Base-by-base conservation (phyloP, 37 sponge, comb jelly and placozoan species). In the Spongilla lacustris region DNA sequence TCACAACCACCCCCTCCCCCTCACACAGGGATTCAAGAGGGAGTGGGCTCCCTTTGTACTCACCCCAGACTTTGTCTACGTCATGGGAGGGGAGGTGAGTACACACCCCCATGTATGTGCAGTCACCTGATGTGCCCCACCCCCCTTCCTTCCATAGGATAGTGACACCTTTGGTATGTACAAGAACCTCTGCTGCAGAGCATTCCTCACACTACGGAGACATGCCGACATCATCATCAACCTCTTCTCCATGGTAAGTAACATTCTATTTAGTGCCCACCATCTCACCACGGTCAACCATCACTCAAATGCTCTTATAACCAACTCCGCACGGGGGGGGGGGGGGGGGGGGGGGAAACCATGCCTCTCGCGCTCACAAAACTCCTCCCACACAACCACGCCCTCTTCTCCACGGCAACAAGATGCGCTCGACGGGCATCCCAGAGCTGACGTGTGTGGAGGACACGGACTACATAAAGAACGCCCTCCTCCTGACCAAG, bases 1-100 rank as follows among this genome's bases (percentile, higher is more conserved):
- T 13, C 25, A 72, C 73, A 72, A 14, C 14, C 67, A 10, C 71
- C 25, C 71, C 25, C 71, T 10, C 71, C 25, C 71, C 25, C 71
- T 22, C 67, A 66, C 21, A 23, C 76, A 93, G 91, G 93, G 92
- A 8, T 77, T 98, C 74, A 94, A 96, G 80, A 87, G 98, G 72
- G 98, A 98, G 86, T 90, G 96, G 89, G 92, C 89, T 0, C 98
- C 98, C 29, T 98, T 98, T 82, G 94, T 98, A 11, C 89, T 98
- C 21, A 96, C 98, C 22, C 96, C 98, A 25, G 96, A 96, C 88
- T 94, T 98, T 82, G 95, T 96, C 35, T 92, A 88, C 82, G 89
- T 92, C 33, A 94, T 98, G 98, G 98, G 98, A 48, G 96, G 96
- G 71, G 87, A 94, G 92, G 74, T 72, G 35, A 21, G 58, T 4